phyloP scores from a whole-genome alignment of 1,140 invertebrate species.

The Homarus americanus region DNA sequence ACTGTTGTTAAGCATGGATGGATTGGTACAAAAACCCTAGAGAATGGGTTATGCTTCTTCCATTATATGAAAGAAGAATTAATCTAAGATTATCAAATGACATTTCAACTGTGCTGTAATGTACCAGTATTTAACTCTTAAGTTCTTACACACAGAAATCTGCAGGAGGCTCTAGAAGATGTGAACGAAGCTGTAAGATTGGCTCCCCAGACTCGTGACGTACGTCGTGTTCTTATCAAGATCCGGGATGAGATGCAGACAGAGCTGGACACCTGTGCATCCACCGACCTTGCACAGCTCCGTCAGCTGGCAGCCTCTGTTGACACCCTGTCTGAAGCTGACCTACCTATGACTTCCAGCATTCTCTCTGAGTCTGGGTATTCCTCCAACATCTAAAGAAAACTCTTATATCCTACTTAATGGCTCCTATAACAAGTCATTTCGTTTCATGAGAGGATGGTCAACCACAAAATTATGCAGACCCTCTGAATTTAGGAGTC shows the following conservation, averaged over 20 bases:
- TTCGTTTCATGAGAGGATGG: no score
- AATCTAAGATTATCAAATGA: no score
- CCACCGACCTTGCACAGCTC: conserved; percentile 77
- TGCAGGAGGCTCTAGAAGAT: conserved; percentile 83
- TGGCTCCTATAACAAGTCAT: background rate
- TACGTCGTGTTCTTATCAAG: conserved; percentile 83
- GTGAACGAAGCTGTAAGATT: conserved; percentile 84
- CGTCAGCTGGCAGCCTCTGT: conserved; percentile 77
- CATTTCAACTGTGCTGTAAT: no score
- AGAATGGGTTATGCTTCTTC: no score
- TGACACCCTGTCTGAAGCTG: conserved; percentile 80
- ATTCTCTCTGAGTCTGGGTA: conserved; percentile 74
- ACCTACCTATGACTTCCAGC: conserved; percentile 75
- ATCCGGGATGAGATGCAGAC: conserved; percentile 83
- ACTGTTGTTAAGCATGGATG: no score
- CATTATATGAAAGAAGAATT: no score
- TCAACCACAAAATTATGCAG: background rate
- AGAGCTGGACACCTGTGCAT: conserved; percentile 76
- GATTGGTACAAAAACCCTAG: no score
- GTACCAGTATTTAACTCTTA: no score
- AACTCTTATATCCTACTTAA: background rate
- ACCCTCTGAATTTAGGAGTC: background rate
- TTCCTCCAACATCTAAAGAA: conserved; percentile 73
- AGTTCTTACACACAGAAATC: conserved; percentile 78
- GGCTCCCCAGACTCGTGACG: conserved; percentile 81